phyloP scores from a whole-genome alignment of 2,888 invertebrate genomes.

The Cacoxenus indagator region DNA sequence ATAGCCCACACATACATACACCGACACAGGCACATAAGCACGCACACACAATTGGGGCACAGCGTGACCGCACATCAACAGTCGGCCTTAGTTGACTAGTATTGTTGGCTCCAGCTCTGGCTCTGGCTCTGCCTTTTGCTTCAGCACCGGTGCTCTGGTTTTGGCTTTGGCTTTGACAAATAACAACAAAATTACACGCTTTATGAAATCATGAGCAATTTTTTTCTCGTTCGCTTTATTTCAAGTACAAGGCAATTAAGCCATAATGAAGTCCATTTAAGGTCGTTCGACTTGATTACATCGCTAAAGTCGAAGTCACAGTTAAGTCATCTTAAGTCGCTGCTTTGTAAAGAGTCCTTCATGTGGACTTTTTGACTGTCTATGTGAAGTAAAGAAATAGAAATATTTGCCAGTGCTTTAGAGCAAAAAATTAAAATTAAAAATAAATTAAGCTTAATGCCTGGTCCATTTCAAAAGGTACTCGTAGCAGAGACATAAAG shows the following conservation, averaged over 20 bases:
- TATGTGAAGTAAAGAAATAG: too few species aligned
- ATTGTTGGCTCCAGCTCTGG: constrained; percentile 5
- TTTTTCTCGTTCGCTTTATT: constrained; percentile 22
- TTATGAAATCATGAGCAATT: constrained; percentile 50
- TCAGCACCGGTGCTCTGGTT: too few species aligned
- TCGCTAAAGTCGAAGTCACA: too few species aligned
- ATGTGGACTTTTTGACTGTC: not conserved
- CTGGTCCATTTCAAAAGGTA: too few species aligned
- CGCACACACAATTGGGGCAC: constrained; percentile 37
- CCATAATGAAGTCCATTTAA: constrained; percentile 37
- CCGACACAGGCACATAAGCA: not conserved
- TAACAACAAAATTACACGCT: constrained; percentile 48
- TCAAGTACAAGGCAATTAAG: constrained; percentile 48
- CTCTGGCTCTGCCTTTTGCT: too few species aligned
- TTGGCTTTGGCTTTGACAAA: constrained; percentile 18
- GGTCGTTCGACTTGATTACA: constrained; percentile 46
- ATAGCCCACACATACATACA: not conserved
- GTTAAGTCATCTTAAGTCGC: constrained; percentile 33
- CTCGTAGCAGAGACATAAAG: too few species aligned
- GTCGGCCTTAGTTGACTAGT: not conserved
- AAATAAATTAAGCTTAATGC: too few species aligned
- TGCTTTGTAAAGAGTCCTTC: not conserved
- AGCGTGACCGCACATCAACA: constrained; percentile 27
- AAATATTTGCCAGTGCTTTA: too few species aligned
- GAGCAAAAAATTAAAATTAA: too few species aligned